phyloP scores from a whole-genome alignment of 2,797 vertebrate species.

The Acanthurus tractus region DNA sequence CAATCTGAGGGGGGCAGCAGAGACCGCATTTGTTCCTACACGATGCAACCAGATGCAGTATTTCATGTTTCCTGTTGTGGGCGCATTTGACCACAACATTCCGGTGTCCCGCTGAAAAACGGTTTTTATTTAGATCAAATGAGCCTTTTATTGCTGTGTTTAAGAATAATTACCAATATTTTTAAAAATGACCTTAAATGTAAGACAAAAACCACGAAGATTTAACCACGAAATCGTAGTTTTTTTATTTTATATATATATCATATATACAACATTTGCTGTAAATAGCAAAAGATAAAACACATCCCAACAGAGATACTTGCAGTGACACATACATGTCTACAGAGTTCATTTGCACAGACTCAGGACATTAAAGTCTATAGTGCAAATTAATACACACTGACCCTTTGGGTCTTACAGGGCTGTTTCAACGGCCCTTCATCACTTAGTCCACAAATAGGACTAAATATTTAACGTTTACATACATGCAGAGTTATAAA shows the following conservation, averaged over 20 bases:
- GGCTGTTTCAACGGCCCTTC: constrained; percentile 83
- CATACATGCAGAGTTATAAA: constrained; percentile 84
- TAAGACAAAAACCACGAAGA: constrained; percentile 20
- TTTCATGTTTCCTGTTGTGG: neutral
- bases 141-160: neutral
- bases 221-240: constrained; percentile 67
- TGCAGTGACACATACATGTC: constrained; percentile 73
- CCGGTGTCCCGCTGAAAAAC: neutral
- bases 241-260: constrained; percentile 63
- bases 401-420: constrained; percentile 88
- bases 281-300: constrained; percentile 68
- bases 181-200: neutral
- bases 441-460: constrained; percentile 76
- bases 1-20: constrained; percentile 69
- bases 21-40: constrained; percentile 49
- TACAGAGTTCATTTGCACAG: constrained; percentile 81
- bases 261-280: constrained; percentile 73
- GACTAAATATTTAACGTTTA: constrained; percentile 82
- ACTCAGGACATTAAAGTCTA: constrained; percentile 72
- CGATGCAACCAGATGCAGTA: fast-evolving
- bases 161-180: neutral
- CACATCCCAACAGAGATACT: constrained; percentile 80
- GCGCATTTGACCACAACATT: constrained; percentile 32
- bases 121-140: neutral
- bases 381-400: constrained; percentile 81